A percentile compares a stretch with the other conserved stretches of the same genome.
These are phyloP conservation scores for Delphinus delphis DNA, from an alignment of 2,113 vertebrate genomes.

Conservation along the genomic window DNA sequence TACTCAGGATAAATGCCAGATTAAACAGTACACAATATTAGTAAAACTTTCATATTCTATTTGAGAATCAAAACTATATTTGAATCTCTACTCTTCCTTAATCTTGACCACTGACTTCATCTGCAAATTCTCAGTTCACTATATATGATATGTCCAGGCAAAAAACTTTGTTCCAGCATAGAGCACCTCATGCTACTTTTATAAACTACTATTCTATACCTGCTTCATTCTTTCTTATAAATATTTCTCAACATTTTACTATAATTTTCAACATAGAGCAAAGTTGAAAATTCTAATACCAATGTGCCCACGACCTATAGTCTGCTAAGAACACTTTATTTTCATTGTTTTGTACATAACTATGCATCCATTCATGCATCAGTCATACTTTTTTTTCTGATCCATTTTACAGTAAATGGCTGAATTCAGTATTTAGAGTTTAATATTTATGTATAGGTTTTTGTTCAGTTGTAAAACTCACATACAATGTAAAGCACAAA, in stretches of 20 bases:
- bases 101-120: background rate
- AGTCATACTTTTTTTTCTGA: background rate
- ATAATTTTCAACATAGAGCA: background rate
- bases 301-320: rapidly evolving
- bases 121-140: background rate
- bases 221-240: background rate
- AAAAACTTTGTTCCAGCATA: background rate
- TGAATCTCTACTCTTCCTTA: background rate
- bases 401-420: background rate
- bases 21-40: background rate
- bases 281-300: background rate
- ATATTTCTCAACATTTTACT: background rate
- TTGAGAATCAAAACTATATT: background rate
- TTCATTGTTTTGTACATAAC: rapidly evolving
- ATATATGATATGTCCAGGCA: too few species aligned
- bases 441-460: background rate
- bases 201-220: background rate
- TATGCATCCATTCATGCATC: rapidly evolving
- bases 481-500: background rate
- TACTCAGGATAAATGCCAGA: background rate
- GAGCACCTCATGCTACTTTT: background rate
- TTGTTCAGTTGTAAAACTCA: background rate
- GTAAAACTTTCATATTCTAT: background rate
- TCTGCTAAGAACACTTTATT: background rate
- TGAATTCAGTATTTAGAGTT: background rate